A percentile compares a stretch with the other conserved stretches of the same genome.
Conservation (phyloP, 2,797 vertebrate species). For the Siniperca undulata region DNA sequence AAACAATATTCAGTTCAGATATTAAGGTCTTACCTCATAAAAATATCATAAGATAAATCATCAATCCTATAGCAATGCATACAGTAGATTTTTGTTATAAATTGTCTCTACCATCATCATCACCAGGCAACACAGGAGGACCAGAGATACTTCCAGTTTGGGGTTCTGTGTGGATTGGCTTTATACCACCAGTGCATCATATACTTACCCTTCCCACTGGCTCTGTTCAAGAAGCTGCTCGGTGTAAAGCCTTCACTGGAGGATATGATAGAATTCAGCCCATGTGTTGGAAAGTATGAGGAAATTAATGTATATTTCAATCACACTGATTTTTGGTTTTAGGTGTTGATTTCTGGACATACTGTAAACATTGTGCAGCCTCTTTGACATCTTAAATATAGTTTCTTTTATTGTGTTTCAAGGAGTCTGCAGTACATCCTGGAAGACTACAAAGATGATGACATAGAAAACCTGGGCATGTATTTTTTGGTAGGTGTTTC, state of each 20-base stretch:
- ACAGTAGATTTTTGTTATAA: neutral
- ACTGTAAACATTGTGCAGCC: neutral
- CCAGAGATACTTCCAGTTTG: slow-evolving; percentile 88
- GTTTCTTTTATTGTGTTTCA: slow-evolving; percentile 7
- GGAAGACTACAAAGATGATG: slow-evolving; percentile 84
- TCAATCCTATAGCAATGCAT: neutral
- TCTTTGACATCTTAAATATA: neutral
- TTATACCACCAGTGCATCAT: slow-evolving; percentile 92
- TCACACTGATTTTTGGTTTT: neutral
- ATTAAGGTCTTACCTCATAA: neutral
- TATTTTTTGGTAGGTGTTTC: slow-evolving; percentile 86
- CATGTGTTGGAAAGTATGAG: slow-evolving; percentile 84
- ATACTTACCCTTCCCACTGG: slow-evolving; percentile 92
- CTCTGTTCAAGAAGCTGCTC: slow-evolving; percentile 93
- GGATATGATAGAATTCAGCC: slow-evolving; percentile 90
- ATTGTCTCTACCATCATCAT: slow-evolving; percentile 46
- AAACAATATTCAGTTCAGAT: neutral
- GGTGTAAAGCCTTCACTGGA: slow-evolving; percentile 88
- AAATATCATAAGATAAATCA: neutral
- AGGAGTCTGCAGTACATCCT: slow-evolving; percentile 90
- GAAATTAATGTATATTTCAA: neutral
- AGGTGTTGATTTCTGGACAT: neutral
- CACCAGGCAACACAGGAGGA: slow-evolving; percentile 87
- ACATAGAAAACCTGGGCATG: slow-evolving; percentile 82
- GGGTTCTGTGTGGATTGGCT: slow-evolving; percentile 92